phyloP scores from a whole-genome alignment of 2,888 invertebrate species.

The Tachina grossa region DNA sequence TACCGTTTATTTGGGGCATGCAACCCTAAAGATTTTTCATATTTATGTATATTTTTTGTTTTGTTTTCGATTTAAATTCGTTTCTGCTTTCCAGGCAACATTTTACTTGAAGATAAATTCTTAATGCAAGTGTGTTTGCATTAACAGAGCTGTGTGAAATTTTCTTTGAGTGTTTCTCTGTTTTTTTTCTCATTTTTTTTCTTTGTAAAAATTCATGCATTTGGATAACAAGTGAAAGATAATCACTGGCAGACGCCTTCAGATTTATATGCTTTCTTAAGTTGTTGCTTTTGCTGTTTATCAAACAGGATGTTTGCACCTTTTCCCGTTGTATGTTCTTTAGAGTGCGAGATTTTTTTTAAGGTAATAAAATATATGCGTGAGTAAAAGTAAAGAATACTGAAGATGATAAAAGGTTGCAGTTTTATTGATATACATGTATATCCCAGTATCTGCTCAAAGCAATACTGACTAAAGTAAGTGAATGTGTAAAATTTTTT shows the following conservation, averaged over 20 bases:
- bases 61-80: background rate
- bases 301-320: conserved; percentile 68
- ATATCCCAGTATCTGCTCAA: background rate
- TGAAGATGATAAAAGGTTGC: conserved; percentile 20
- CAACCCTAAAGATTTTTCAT: conserved; percentile 17
- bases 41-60: no score
- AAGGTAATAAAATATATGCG: conserved; percentile 31
- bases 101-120: conserved; percentile 26
- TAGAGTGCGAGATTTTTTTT: conserved; percentile 15
- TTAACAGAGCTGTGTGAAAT: conserved; percentile 57
- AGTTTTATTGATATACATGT: conserved; percentile 17
- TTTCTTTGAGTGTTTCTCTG: background rate
- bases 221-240: conserved; percentile 56
- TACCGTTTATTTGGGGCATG: conserved; percentile 22
- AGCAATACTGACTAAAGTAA: background rate
- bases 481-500: conserved; percentile 41
- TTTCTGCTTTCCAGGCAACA: background rate
- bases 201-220: conserved; percentile 19
- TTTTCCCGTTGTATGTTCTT: conserved; percentile 42
- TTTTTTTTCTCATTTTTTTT: background rate
- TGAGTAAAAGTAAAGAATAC: conserved; percentile 13
- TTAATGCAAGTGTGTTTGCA: conserved; percentile 38
- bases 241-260: conserved; percentile 57
- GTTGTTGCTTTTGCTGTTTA: conserved; percentile 20
- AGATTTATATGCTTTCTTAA: conserved; percentile 39